Base-by-base conservation (phyloP, 2,888 invertebrate species). In the Meliscaeva auricollis region DNA sequence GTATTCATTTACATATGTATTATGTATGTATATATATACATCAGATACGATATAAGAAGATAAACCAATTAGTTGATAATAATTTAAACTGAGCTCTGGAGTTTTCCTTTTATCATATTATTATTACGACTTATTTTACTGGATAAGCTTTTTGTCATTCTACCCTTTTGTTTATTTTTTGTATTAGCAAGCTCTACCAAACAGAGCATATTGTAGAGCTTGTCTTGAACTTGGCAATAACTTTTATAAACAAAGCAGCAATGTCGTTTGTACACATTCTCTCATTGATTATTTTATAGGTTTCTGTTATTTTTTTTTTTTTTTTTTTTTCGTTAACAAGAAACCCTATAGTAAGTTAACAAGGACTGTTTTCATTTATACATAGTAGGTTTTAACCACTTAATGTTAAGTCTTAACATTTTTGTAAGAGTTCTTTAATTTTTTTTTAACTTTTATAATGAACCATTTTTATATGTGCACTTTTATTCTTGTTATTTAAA, bases 201-300 rank as follows among this genome's bases (percentile, higher is more conserved):
- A 30, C 3, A 26, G 2, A 11, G 32, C 11, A 38, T 22, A 20
- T 11, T 46, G 2, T 8, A 73, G 2, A 22, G 11, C 41, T 13
- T 38, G 9, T 38, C 81, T 78, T 73, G 78, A 83, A 77, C 82
- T 83, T 83, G 82, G 17, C 77, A 77, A 68, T 68, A 54, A 62
- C 35, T 52, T 68, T 30, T 50, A 20, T 56, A n/a, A 44, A 48
- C 2, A 52, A 4, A 72, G 58, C 52, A 20, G 9, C 38, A 62
- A 20, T 62, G 41, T 35, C 64, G 17, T n/a, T n/a, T n/a, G n/a
- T n/a, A 58, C 38, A 7, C 30, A 48, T 13, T 52, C 17, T 17
- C 13, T 66, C 54, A 83, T 83, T 73, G 82, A 83, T 82, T 78
- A n/a, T 78, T 72, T 35, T 35, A 11, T 1, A 32, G 5, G 11